A percentile compares a stretch with the other conserved stretches of the same genome.
phyloP scores from a whole-genome alignment of 1,140 invertebrate species.

The Aphelinus certus region DNA sequence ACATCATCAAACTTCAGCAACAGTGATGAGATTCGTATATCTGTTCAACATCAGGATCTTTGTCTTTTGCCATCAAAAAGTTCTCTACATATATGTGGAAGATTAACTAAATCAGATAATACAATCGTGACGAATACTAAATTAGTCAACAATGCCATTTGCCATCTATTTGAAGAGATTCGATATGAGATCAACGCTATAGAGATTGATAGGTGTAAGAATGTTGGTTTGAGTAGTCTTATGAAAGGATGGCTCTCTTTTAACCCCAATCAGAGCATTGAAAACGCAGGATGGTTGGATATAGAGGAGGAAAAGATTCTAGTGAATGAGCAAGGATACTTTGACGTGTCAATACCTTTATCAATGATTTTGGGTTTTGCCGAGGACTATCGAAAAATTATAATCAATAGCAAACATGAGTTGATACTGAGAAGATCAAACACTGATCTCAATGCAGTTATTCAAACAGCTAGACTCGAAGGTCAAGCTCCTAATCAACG shows the following conservation, averaged over 20 bases:
- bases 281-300: constrained; percentile 10
- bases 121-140: constrained; percentile 6
- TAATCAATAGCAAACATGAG: constrained; percentile 63
- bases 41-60: constrained; percentile 55
- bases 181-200: constrained; percentile 58
- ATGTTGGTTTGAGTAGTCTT: constrained; percentile 24
- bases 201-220: constrained; percentile 39
- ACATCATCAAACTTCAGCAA: constrained; percentile 48
- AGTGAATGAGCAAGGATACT: constrained; percentile 39
- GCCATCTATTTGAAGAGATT: constrained; percentile 62
- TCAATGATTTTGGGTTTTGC: constrained; percentile 59
- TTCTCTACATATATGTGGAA: constrained; percentile 53
- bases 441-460: constrained; percentile 42
- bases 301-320: not conserved
- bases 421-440: constrained; percentile 57
- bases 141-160: constrained; percentile 56
- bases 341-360: constrained; percentile 57
- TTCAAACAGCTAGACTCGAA: not conserved
- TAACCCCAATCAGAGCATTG: not conserved
- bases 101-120: constrained; percentile 42
- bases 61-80: constrained; percentile 50
- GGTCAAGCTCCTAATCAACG: not conserved
- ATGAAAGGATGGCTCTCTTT: constrained; percentile 18
- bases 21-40: constrained; percentile 55
- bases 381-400: constrained; percentile 63